Percentiles rank a stretch among this genome's conserved stretches.
phyloP scores from a whole-genome alignment of 2,797 vertebrate genomes.

The Sardinella longiceps region DNA sequence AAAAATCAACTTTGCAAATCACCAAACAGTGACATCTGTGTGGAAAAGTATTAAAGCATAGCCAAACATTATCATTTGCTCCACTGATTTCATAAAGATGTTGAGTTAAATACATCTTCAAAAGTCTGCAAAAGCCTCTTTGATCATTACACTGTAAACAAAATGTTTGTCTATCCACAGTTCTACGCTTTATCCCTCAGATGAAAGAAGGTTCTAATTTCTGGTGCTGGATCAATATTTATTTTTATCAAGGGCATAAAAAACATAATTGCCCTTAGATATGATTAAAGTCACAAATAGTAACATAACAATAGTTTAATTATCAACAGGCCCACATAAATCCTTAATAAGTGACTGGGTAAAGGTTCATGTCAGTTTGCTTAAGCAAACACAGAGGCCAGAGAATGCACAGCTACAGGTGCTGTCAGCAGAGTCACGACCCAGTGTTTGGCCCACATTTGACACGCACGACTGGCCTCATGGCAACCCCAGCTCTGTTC shows the following conservation, averaged over 20 bases:
- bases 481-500: conserved; percentile 24
- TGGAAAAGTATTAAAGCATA: conserved; percentile 51
- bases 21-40: conserved; percentile 60
- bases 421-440: background rate
- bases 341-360: conserved; percentile 38
- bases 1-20: background rate
- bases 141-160: conserved; percentile 25
- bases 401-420: background rate
- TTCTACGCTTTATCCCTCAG: background rate
- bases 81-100: conserved; percentile 59
- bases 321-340: conserved; percentile 40
- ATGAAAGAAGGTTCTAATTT: background rate
- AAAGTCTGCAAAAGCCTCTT: conserved; percentile 29
- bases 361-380: conserved; percentile 48
- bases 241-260: background rate
- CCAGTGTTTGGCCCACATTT: background rate
- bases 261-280: background rate
- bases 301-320: conserved; percentile 6
- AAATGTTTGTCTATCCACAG: background rate
- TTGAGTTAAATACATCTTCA: conserved; percentile 43
- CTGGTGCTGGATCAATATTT: background rate
- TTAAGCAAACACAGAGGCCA: background rate
- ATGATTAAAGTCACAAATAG: conserved; percentile 6
- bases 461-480: conserved; percentile 4
- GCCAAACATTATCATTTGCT: conserved; percentile 53